Conservation (phyloP, 2,113 vertebrate species). For the Psittacula cyanocephala region DNA sequence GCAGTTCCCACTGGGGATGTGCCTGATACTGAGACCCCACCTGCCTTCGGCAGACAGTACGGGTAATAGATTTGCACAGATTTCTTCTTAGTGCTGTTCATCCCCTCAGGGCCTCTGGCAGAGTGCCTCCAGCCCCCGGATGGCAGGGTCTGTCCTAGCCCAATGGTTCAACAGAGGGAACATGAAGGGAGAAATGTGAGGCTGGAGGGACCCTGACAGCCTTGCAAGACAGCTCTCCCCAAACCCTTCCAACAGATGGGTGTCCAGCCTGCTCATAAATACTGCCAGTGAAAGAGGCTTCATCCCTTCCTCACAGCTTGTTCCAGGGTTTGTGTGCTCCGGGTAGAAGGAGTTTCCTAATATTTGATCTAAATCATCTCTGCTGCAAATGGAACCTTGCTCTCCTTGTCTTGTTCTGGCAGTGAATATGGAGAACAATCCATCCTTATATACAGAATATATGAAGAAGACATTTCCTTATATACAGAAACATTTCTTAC, state of each 20-base stretch:
- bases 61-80: constrained; percentile 45
- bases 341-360: constrained; percentile 26
- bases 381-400: neutral
- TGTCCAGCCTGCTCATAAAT: constrained; percentile 52
- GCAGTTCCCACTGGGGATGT: neutral
- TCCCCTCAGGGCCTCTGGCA: constrained; percentile 49
- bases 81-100: constrained; percentile 44
- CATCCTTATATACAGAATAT: neutral
- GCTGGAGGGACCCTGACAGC: constrained; percentile 41
- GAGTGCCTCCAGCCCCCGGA: neutral
- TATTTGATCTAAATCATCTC: constrained; percentile 32
- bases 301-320: neutral
- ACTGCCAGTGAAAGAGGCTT: constrained; percentile 40
- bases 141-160: constrained; percentile 25
- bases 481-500: neutral
- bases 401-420: neutral
- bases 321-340: neutral
- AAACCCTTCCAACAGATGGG: constrained; percentile 52
- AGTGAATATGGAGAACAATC: neutral
- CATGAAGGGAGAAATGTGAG: neutral
- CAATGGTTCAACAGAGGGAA: neutral
- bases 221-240: constrained; percentile 21
- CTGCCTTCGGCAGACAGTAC: neutral
- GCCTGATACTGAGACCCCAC: neutral
- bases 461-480: neutral